Evolutionary conservation across 92 coral and sea anemone species (phyloP), one percentile per base, ranked within the genome.

Genomic region (Epizoanthus ramosus): DNA sequence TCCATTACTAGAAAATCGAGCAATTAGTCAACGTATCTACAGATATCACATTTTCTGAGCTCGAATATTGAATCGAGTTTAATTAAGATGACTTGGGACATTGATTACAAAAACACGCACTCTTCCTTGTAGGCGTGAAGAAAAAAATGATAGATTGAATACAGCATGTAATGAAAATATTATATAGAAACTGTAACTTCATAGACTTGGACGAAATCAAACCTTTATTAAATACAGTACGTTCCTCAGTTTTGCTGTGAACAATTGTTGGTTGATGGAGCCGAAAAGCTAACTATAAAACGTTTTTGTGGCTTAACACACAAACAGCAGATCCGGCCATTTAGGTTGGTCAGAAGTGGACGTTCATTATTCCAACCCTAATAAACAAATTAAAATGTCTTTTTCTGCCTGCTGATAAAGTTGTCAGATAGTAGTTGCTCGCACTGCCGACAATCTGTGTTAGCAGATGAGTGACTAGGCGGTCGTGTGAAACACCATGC

Each of bases 381-480:
- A 75, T 77, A 77, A 77, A 77, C 71, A 77, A 77, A 77, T 77
- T 77, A 77, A 75, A 77, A 63, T 41, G 82, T 60, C 82, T 77
- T 77, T 77, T 77, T 77, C 82, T 77, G 82, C 82, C 82, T 77
- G 71, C 59, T 77, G 82, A 77, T 77, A 77, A 77, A 60, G 82
- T 37, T 61, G 82, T 77, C 82, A 77, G 69, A 77, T 77, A 13
- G 14, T 12, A 47, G 54, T 9, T 5, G 7, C 16, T 43, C 5
- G 37, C 47, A 59, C 63, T 63, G 71, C 82, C 82, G 82, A 77
- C 82, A 77, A 39, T 15, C 15, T 61, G 14, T 69, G 70, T 77
- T 77, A 56, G 80, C 80, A 31, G 59, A 61, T 77, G 41, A 60
- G 61, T 77, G 57, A 25, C 39, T 7, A 18, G 70, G 82, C 53